Base-by-base conservation (phyloP, 2,888 invertebrate genomes). In the Chymomyza fuscimana region DNA sequence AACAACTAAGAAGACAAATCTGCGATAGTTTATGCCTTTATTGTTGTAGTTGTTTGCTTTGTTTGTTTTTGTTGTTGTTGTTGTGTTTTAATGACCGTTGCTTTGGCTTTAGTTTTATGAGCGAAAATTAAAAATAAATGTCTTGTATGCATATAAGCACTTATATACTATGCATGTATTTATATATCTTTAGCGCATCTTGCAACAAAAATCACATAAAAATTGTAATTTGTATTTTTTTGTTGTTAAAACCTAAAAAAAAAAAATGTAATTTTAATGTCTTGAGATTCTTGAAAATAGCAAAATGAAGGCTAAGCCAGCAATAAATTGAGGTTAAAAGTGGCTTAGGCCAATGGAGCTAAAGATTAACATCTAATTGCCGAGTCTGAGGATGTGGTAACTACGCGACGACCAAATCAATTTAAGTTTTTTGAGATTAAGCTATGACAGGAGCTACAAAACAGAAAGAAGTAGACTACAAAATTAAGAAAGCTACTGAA, bases 51-150 rank as follows among this genome's bases (percentile, higher is more conserved):
- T 19, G 56, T 56, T 56, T 22, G 5, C 19, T 19, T 62, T 40
- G 32, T 32, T 32, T 32, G 7, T 40, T 5, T 32, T 70, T 74
- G 61, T 66, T 61, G 70, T 58, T 72, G 56, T 70, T 72, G 16
- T 70, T 72, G 19, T 5, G 15, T 22, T 69, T 75, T 52, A 63
- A 63, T 52, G 51, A 32, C 32, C 65, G 22, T 71, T 70, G 65
- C 58, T 74, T 69, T 77, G 67, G 67, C 65, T 67, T 56, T 29
- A 58, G 58, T 72, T 81, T 81, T 78, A 84, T 84, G 82, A 70
- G 72, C 80, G 69, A 81, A 78, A 84, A 84, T 84, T 84, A 84
- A 85, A 83, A 70, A 73, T 86, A 82, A 83, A 84, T 84, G 81
- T 70, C 72, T 70, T 71, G 70, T 60, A 32, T 61, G 68, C 64